Percentiles rank a stretch among this genome's conserved stretches.
Evolutionary conservation across 2,888 invertebrate genomes (phyloP).

Genomic region (Parasteatoda lunata): DNA sequence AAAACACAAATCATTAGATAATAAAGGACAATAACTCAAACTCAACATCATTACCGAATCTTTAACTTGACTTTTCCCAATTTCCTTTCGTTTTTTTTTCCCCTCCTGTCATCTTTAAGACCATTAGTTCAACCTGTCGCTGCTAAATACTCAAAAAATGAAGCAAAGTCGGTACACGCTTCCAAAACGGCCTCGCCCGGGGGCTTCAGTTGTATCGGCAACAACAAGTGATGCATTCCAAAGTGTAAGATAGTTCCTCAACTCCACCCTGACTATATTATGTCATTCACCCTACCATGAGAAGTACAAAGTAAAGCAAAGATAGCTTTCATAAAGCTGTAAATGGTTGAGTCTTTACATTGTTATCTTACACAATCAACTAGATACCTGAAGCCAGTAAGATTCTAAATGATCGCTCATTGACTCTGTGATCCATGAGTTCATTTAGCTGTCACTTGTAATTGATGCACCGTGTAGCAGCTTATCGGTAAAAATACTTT

Average conservation of each 20-base stretch:
- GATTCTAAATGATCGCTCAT: not conserved
- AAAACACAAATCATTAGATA: too few species aligned
- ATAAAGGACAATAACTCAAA: too few species aligned
- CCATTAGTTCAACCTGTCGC: too few species aligned
- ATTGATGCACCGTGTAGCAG: conserved; percentile 36
- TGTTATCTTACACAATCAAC: conserved; percentile 36
- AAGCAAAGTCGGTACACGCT: not conserved
- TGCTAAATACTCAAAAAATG: too few species aligned
- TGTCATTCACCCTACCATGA: conserved; percentile 55
- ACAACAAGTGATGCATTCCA: not conserved
- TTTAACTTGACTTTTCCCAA: too few species aligned
- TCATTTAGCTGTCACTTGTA: conserved; percentile 40
- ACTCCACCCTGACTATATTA: conserved; percentile 62
- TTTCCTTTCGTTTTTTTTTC: too few species aligned
- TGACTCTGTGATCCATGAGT: conserved; percentile 15
- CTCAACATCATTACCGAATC: too few species aligned
- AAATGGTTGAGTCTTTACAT: conserved; percentile 1
- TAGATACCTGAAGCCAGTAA: not conserved
- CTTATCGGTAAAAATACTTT: conserved; percentile 8
- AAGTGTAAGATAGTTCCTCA: not conserved
- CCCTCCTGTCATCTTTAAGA: too few species aligned
- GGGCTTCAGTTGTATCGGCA: conserved; percentile 20
- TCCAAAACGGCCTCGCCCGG: conserved; percentile 38
- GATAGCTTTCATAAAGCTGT: conserved; percentile 5
- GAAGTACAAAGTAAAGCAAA: conserved; percentile 20